These are phyloP conservation scores for Chaenocephalus aceratus DNA, from an alignment of 2,113 vertebrate genomes.

Conservation along the genomic window DNA sequence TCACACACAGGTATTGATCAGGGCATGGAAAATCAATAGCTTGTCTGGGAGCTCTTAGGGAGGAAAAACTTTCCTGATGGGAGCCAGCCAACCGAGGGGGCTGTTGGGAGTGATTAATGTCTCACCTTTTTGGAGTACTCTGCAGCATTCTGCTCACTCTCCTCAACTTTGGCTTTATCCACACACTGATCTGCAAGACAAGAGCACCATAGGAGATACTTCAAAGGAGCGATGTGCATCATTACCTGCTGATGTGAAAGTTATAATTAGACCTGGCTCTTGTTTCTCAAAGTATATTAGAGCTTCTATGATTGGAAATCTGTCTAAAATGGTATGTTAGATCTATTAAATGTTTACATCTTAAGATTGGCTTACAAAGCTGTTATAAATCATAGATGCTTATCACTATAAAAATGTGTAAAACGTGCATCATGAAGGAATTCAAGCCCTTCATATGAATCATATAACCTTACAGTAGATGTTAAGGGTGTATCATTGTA, in stretches of 20 bases:
- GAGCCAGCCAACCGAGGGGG: constrained; percentile 66
- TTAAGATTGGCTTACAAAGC: not conserved
- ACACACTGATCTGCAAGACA: constrained; percentile 91
- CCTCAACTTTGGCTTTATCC: constrained; percentile 96
- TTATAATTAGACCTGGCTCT: constrained; percentile 4
- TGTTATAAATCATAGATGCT: not conserved
- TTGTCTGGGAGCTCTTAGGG: constrained; percentile 76
- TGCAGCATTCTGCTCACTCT: constrained; percentile 93
- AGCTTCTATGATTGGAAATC: not conserved
- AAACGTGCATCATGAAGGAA: not conserved
- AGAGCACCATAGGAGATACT: not conserved
- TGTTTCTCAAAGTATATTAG: constrained; percentile 3
- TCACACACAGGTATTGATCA: constrained; percentile 85
- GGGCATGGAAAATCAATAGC: constrained; percentile 81
- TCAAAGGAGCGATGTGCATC: constrained; percentile 2
- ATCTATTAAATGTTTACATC: not conserved
- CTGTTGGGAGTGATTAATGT: constrained; percentile 71
- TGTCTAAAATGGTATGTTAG: not conserved
- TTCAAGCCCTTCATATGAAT: not conserved
- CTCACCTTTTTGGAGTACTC: constrained; percentile 98
- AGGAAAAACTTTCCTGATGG: constrained; percentile 77
- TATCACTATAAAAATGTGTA: not conserved
- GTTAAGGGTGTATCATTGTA: not conserved
- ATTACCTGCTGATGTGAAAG: constrained; percentile 8
- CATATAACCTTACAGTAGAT: not conserved